Evolutionary conservation across 2,797 vertebrate genomes (phyloP).

Genomic region (Anniella stebbinsi): DNA sequence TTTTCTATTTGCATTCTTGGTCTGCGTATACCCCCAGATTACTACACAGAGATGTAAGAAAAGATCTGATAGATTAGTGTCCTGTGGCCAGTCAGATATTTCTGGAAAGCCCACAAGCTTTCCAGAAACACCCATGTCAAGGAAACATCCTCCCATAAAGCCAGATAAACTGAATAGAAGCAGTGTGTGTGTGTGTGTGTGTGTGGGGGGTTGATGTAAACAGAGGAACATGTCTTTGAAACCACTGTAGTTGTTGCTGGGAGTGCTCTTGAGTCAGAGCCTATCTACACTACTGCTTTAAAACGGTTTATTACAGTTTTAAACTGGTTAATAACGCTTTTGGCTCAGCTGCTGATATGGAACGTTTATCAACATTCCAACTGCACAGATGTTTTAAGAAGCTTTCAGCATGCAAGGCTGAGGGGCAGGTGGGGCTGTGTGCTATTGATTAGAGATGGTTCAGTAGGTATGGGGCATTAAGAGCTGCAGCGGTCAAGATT

Average conservation of each 20-base stretch:
- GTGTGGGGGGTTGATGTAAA: not conserved
- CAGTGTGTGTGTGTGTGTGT: no score
- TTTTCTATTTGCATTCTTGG: not conserved
- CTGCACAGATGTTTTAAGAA: not conserved
- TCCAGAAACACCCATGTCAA: no score
- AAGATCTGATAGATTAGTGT: no score
- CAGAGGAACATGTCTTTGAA: not conserved
- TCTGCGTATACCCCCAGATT: not conserved
- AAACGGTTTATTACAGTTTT: no score
- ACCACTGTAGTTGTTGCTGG: no score
- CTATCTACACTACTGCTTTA: no score
- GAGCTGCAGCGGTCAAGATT: not conserved
- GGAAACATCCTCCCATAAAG: not conserved
- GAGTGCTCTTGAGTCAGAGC: not conserved
- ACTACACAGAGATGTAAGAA: not conserved
- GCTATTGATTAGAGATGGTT: not conserved
- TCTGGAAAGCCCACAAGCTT: not conserved
- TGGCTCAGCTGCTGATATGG: not conserved
- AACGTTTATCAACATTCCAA: not conserved
- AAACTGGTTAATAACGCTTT: no score
- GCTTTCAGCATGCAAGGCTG: not conserved
- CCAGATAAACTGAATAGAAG: not conserved
- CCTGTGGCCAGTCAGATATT: not conserved
- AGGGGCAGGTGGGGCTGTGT: not conserved
- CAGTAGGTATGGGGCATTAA: not conserved